Evolutionary conservation across 1,140 invertebrate species (phyloP), one percentile per base, ranked within the genome.

Genomic region (Notospermus geniculatus): DNA sequence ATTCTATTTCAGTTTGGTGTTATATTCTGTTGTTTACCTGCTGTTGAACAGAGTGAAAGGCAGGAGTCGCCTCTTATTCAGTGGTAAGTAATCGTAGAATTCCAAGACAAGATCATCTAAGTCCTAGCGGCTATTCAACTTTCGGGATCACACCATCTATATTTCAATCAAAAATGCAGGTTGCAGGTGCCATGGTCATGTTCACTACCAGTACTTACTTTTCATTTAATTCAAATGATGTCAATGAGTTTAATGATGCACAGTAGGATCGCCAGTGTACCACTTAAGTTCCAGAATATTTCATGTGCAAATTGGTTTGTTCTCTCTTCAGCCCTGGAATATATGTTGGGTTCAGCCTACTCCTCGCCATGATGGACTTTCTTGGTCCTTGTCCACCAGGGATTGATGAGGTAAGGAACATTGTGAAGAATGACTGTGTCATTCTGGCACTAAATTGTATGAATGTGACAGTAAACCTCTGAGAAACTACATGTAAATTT

Each of bases 251-350:
- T n/a, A n/a, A n/a, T n/a, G n/a, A n/a, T n/a, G n/a, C n/a, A n/a
- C n/a, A n/a, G n/a, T n/a, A n/a, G n/a, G n/a, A n/a, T n/a, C n/a
- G n/a, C n/a, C n/a, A n/a, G n/a, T n/a, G n/a, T n/a, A n/a, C n/a
- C n/a, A n/a, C n/a, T n/a, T n/a, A n/a, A n/a, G n/a, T n/a, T 43
- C 19, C 39, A 43, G 39, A 43, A 13, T 50, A 5, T 27, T n/a
- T 50, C 4, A 50, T 50, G n/a, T 5, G 5, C n/a, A 50, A 50
- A 7, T n/a, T 50, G 4, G 4, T 19, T 23, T 50, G 4, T 50
- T 50, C n/a, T 23, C n/a, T 50, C 19, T 43, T 4, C n/a, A 50
- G 46, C 25, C 46, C 46, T 23, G 46, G 46, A 50, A 50, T 50
- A 7, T n/a, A 5, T 5, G 46, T 27, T 50, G 46, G 5, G 9